Evolutionary conservation across 2,113 vertebrate genomes (phyloP).

Genomic region (Empidonax alnorum): DNA sequence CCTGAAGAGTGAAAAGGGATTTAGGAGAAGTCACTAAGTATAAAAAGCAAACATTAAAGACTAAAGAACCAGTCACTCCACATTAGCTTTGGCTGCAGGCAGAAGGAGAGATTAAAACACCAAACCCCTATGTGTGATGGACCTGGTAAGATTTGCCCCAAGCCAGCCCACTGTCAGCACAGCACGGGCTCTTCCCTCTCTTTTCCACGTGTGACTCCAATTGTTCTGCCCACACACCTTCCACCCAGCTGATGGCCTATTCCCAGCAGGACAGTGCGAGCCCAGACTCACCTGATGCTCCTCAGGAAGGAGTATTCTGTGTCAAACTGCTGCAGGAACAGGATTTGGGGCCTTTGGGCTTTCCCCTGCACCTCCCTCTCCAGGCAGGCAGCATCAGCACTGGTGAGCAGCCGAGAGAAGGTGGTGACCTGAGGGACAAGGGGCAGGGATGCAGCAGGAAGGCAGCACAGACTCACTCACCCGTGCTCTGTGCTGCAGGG

Average conservation of each 20-base stretch:
- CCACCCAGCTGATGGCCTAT: rapidly evolving
- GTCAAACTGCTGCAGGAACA: slow-evolving; percentile 93
- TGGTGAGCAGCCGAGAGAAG: slow-evolving; percentile 92
- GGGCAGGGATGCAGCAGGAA: neutral
- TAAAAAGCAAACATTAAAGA: neutral
- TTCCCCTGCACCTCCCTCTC: slow-evolving; percentile 60
- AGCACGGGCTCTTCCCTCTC: neutral
- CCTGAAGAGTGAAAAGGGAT: slow-evolving; percentile 59
- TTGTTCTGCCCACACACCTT: rapidly evolving
- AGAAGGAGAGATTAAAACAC: neutral
- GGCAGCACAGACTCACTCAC: neutral
- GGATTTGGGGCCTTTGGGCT: slow-evolving; percentile 68
- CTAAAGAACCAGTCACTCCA: neutral
- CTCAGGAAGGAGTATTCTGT: slow-evolving; percentile 90
- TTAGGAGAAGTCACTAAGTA: neutral
- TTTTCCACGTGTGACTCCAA: neutral
- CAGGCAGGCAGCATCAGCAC: slow-evolving; percentile 74
- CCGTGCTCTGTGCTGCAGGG: neutral
- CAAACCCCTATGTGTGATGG: neutral
- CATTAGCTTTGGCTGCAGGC: neutral
- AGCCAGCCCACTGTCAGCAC: neutral
- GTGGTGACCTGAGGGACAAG: slow-evolving; percentile 85
- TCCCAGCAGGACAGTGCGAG: neutral
- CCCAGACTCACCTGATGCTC: slow-evolving; percentile 83
- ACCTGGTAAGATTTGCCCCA: rapidly evolving